These are phyloP conservation scores for Malurus cyaneus DNA, from an alignment of 2,113 vertebrate species.

Conservation along the genomic window DNA sequence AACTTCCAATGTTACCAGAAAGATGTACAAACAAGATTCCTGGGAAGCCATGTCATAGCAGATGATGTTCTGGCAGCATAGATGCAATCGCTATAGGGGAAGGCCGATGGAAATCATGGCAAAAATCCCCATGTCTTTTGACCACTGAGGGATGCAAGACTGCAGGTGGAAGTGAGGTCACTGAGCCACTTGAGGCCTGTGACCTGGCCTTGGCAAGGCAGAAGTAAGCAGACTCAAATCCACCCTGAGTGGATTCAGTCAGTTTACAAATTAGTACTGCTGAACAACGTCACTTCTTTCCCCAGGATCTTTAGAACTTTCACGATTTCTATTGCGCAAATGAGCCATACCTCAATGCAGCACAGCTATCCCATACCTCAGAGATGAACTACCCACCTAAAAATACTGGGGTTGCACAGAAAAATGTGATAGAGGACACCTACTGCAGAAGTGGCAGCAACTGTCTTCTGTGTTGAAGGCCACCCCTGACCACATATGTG, in stretches of 20 bases:
- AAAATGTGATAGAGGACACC: not conserved
- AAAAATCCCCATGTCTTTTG: not conserved
- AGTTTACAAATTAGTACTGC: not conserved
- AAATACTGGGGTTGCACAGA: not conserved
- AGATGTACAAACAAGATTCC: not conserved
- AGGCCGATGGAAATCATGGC: not conserved
- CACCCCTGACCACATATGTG: fast-evolving
- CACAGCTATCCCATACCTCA: not conserved
- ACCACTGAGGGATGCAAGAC: not conserved
- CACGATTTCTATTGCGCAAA: not conserved
- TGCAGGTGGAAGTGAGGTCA: not conserved
- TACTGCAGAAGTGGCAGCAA: not conserved
- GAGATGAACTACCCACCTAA: not conserved
- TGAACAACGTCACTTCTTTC: not conserved
- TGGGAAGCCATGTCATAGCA: fast-evolving
- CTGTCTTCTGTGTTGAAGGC: not conserved
- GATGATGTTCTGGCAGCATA: not conserved
- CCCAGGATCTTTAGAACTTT: not conserved
- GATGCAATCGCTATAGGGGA: not conserved
- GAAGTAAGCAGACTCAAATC: not conserved
- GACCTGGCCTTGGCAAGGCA: not conserved
- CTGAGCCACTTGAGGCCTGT: not conserved
- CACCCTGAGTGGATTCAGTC: not conserved
- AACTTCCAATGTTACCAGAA: not conserved
- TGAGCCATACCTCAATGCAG: not conserved